Conservation (phyloP, 2,888 invertebrate species). For the Ophion costatus region DNA sequence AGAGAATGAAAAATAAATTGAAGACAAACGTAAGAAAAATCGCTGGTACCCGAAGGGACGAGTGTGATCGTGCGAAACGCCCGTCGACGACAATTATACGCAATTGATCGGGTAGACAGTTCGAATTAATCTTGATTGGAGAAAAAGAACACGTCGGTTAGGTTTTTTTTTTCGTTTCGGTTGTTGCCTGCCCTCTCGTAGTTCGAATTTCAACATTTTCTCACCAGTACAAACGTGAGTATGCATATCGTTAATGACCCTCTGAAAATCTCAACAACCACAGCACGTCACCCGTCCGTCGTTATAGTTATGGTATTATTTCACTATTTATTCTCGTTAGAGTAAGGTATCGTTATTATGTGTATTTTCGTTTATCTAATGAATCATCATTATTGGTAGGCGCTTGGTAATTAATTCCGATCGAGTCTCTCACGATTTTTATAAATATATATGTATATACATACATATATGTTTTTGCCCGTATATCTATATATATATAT, state of each 20-base stretch:
- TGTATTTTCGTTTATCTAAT: conserved; percentile 60
- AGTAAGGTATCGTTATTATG: conserved; percentile 46
- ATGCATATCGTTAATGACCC: conserved; percentile 54
- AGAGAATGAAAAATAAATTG: conserved; percentile 17
- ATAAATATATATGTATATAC: too few relatives aligned
- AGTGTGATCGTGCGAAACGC: not conserved
- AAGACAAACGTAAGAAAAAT: conserved; percentile 1
- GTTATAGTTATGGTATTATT: conserved; percentile 35
- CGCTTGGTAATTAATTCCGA: conserved; percentile 66
- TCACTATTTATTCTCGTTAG: conserved; percentile 40
- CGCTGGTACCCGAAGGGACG: not conserved
- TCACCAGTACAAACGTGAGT: conserved; percentile 58
- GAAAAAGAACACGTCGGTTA: conserved; percentile 2
- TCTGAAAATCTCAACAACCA: conserved; percentile 45
- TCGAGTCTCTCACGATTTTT: conserved; percentile 54
- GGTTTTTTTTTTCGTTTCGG: conserved; percentile 7
- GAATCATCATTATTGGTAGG: conserved; percentile 66
- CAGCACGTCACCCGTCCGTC: conserved; percentile 2
- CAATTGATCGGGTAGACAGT: conserved; percentile 55
- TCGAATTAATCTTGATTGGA: conserved; percentile 6
- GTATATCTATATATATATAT: conserved; percentile 1
- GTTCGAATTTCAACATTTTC: conserved; percentile 33
- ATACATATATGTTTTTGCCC: too few relatives aligned
- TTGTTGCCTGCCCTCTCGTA: conserved; percentile 6
- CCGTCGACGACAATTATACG: conserved; percentile 21